A percentile compares a stretch with the other conserved stretches of the same genome.
phyloP scores from a whole-genome alignment of 2,113 vertebrate species.

The Lagopus muta region DNA sequence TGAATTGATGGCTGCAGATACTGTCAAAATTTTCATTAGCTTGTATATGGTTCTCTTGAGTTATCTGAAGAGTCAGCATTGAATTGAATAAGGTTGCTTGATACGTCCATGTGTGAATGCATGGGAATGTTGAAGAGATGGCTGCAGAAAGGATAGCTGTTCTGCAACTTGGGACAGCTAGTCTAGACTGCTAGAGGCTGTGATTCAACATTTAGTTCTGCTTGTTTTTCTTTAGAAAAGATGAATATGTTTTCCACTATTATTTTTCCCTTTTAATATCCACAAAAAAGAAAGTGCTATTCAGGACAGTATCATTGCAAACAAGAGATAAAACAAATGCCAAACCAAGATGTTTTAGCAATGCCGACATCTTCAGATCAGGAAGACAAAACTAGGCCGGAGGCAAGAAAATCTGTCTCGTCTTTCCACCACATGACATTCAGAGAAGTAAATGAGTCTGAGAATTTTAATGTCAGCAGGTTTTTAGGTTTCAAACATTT shows the following conservation, averaged over 20 bases:
- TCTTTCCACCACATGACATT: slow-evolving; percentile 16
- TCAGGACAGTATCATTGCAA: slow-evolving; percentile 11
- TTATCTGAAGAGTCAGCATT: background rate
- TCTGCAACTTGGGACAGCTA: background rate
- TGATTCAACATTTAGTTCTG: background rate
- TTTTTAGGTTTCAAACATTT: background rate
- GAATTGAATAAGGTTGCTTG: background rate
- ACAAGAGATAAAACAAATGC: slow-evolving; percentile 48
- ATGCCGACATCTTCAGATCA: slow-evolving; percentile 6
- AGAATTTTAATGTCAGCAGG: background rate
- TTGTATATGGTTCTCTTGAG: background rate
- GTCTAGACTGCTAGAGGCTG: slow-evolving; percentile 20
- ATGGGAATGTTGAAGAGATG: background rate
- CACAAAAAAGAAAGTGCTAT: slow-evolving; percentile 45
- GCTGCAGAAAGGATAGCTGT: background rate
- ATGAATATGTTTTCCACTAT: slow-evolving; percentile 2
- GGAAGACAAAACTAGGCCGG: slow-evolving; percentile 9
- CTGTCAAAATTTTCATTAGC: background rate
- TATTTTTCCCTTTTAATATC: slow-evolving; percentile 34
- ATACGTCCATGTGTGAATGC: background rate
- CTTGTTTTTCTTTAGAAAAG: slow-evolving; percentile 30
- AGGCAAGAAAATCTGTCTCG: slow-evolving; percentile 58
- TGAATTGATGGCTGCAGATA: background rate
- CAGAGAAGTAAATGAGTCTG: background rate
- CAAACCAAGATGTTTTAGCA: background rate